Percentiles rank a stretch among this genome's conserved stretches.
phyloP scores from a whole-genome alignment of 2,888 invertebrate genomes.

The Phengaris alcon region DNA sequence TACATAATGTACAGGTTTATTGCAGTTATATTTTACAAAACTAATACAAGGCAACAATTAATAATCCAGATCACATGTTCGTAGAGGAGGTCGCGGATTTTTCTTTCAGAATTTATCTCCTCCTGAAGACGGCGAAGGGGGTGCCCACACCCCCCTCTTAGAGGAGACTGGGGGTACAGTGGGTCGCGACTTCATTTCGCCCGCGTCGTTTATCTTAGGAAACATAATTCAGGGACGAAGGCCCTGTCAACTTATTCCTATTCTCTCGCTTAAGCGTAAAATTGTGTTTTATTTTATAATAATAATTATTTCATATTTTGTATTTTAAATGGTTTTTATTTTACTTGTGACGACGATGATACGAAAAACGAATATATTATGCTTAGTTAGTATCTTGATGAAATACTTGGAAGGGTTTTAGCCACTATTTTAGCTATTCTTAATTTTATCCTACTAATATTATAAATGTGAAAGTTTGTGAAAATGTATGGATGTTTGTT shows the following conservation, averaged over 20 bases:
- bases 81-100: constrained; percentile 72
- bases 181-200: constrained; percentile 85
- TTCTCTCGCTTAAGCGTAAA: constrained; percentile 78
- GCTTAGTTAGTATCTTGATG: no score
- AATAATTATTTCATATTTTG: constrained; percentile 18
- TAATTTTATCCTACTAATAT: no score
- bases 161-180: constrained; percentile 45
- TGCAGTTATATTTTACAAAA: constrained; percentile 13
- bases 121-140: constrained; percentile 58
- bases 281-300: constrained; percentile 66
- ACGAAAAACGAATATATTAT: no score
- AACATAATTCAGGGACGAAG: constrained; percentile 82
- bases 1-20: constrained; percentile 4
- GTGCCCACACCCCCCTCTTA: not conserved
- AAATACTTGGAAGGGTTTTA: no score
- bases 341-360: not conserved
- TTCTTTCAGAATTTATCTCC: constrained; percentile 76
- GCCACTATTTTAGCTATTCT: no score
- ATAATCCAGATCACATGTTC: constrained; percentile 78
- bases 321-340: not conserved
- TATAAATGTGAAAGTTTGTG: no score
- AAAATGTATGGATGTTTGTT: no score
- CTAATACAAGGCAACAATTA: constrained; percentile 48
- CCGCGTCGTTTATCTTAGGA: constrained; percentile 85
- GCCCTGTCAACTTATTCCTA: constrained; percentile 81